phyloP scores from a whole-genome alignment of 2,797 vertebrate species.

The Myiotriccus ornatus region DNA sequence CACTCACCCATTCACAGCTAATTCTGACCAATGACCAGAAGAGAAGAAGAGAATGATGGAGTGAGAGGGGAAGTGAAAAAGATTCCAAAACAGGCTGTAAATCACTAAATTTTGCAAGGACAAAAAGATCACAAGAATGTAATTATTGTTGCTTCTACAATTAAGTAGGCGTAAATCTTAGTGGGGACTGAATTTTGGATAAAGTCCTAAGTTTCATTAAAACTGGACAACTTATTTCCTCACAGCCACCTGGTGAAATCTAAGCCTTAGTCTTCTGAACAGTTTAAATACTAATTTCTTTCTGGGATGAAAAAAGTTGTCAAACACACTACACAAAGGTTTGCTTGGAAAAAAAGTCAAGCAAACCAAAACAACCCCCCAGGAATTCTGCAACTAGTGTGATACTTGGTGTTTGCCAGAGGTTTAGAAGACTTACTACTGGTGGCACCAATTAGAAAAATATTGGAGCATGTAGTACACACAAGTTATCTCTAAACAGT shows the following conservation, averaged over 20 bases:
- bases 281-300: neutral
- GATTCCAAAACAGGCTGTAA: neutral
- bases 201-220: neutral
- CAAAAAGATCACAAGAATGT: neutral
- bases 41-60: neutral
- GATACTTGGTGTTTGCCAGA: neutral
- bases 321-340: neutral
- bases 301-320: neutral
- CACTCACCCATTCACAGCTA: conserved; percentile 36
- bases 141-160: neutral
- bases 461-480: neutral
- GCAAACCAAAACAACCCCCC: neutral
- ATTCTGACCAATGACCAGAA: conserved; percentile 62
- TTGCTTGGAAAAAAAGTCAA: neutral
- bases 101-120: neutral
- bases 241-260: neutral
- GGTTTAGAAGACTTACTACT: neutral
- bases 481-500: neutral
- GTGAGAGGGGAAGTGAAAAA: neutral
- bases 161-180: neutral
- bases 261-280: neutral
- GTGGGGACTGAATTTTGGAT: neutral
- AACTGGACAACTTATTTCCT: neutral
- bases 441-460: neutral
- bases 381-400: neutral